Conservation (phyloP, 2,113 vertebrate species). For the Lamprotornis superbus region DNA sequence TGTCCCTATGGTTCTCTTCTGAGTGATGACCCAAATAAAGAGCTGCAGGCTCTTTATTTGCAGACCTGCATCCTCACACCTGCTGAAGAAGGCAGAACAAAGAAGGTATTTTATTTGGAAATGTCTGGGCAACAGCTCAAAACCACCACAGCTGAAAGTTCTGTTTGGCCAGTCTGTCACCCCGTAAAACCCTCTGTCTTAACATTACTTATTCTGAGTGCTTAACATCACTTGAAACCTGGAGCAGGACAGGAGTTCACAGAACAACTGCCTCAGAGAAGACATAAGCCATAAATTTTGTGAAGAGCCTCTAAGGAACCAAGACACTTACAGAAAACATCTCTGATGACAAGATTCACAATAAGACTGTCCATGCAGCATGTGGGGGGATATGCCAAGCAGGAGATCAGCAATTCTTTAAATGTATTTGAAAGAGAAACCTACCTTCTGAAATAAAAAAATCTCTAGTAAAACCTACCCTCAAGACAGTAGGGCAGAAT, state of each 20-base stretch:
- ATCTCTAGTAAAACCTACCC: background rate
- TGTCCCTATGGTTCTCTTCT: background rate
- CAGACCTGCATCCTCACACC: background rate
- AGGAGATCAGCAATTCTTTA: background rate
- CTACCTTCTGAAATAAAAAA: background rate
- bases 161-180: background rate
- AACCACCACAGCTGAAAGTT: background rate
- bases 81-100: background rate
- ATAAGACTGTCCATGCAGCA: background rate
- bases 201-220: background rate
- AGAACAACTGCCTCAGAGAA: background rate
- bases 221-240: background rate
- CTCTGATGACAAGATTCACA: background rate
- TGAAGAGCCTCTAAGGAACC: background rate
- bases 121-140: background rate
- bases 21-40: background rate
- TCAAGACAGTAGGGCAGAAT: background rate
- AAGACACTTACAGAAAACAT: background rate
- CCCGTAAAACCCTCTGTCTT: background rate
- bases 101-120: background rate
- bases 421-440: background rate
- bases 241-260: background rate
- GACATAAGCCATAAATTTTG: background rate
- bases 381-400: accelerated
- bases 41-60: background rate